Base-by-base conservation (phyloP, 2,888 invertebrate species). In the Drosophila mimica region DNA sequence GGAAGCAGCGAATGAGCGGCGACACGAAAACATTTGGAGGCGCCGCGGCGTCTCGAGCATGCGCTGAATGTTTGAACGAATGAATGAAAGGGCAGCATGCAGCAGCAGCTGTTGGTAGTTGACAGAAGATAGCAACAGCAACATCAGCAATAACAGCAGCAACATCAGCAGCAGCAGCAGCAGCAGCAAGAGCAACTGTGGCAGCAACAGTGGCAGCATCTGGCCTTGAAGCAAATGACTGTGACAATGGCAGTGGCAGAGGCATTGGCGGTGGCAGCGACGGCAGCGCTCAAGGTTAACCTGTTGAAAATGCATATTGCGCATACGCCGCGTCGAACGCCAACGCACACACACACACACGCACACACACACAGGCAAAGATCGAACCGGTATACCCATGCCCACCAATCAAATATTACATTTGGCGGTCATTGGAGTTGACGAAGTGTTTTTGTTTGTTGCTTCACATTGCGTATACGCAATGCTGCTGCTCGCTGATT, bases 261-360 rank as follows among this genome's bases (percentile, higher is more conserved):
- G 53, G 48, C 49, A 17, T 25, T 46, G 30, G 40, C 68, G 28
- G 59, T 48, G 33, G 40, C 62, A 15, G 49, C 54, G 40, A 31
- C 43, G 3, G 11, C 54, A 20, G 17, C 72, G 59, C 68, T 73
- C 81, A 80, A 80, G 86, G 89, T 82, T 79, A 87, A 89, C 85
- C 82, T 89, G 85, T 89, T 89, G 85, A 84, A 79, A 68, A 69
- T 87, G 88, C 84, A 81, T 76, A 77, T 88, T 86, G 87, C 85
- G 89, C 89, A 89, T 88, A 83, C 89, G 87, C 77, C 84, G 63
- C 65, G 65, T 70, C 46, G 25, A 51, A 53, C 74, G 51, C 17
- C 30, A 30, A 65, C 62, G 17, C n/a, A 40, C 3, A 28, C 38
- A 11, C 38, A 17, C 56, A 15, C 56, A 56, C 49, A 62, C 13